Evolutionary conservation across 64 coral and sea anemone genomes (phyloP).

Genomic region (Dendrophyllia cribrosa): DNA sequence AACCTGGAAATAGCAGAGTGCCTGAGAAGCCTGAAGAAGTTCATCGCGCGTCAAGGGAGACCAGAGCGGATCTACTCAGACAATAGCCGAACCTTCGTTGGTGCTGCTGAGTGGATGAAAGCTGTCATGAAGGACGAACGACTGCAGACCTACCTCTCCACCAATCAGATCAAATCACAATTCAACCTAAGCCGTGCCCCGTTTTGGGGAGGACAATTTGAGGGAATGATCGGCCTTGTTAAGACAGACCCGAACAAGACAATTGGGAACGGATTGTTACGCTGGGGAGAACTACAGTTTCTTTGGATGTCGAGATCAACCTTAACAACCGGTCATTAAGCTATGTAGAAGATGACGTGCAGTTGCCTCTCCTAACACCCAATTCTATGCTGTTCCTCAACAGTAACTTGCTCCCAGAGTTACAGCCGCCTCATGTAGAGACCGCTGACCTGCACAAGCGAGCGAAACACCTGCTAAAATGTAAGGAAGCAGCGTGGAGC

Average conservation of each 20-base stretch:
- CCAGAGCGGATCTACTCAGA: too few relatives aligned
- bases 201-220: background rate
- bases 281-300: background rate
- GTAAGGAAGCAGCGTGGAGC: too few relatives aligned
- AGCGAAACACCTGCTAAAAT: too few relatives aligned
- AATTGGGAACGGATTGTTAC: background rate
- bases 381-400: background rate
- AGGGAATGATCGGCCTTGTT: conserved; percentile 10
- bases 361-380: background rate
- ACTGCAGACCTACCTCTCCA: background rate
- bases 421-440: background rate
- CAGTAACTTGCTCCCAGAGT: background rate
- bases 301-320: background rate
- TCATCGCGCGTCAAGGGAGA: too few relatives aligned
- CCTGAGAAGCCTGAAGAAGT: background rate
- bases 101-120: background rate
- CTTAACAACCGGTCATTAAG: conserved; percentile 29
- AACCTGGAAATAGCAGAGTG: background rate
- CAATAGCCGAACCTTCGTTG: background rate
- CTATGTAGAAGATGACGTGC: background rate
- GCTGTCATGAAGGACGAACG: background rate
- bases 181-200: background rate
- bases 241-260: conserved; percentile 16
- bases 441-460: too few relatives aligned
- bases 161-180: background rate